phyloP scores from a whole-genome alignment of 2,888 invertebrate species.

The Hypomecis atomaria region DNA sequence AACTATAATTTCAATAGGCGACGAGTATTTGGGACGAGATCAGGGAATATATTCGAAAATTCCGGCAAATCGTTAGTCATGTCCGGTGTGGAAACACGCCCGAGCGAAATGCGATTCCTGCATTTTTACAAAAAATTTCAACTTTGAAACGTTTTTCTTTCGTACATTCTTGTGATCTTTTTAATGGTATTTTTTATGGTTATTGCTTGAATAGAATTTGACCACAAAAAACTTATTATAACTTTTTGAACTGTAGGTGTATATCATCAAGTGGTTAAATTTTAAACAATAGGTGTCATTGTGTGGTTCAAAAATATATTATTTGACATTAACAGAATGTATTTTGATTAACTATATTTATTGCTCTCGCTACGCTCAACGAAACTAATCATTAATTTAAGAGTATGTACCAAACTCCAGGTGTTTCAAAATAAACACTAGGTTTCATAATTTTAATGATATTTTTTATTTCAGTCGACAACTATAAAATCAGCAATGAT shows the following conservation, averaged over 20 bases:
- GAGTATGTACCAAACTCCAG: too few species aligned
- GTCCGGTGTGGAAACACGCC: slow-evolving; percentile 52
- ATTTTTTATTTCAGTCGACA: slow-evolving; percentile 64
- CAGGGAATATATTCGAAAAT: slow-evolving; percentile 50
- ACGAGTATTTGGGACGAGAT: slow-evolving; percentile 42
- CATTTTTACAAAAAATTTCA: slow-evolving; percentile 21
- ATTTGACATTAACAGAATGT: too few species aligned
- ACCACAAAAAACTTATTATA: too few species aligned
- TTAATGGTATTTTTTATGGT: neutral
- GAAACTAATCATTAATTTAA: too few species aligned
- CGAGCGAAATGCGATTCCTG: slow-evolving; percentile 32
- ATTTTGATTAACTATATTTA: too few species aligned
- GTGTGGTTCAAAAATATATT: too few species aligned
- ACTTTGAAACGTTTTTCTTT: slow-evolving; percentile 1
- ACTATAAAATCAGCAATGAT: slow-evolving; percentile 75
- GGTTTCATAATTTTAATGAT: neutral
- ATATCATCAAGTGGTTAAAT: too few species aligned
- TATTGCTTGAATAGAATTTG: neutral
- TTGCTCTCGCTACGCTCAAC: too few species aligned
- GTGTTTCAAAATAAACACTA: too few species aligned
- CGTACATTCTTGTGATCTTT: neutral
- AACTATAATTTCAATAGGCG: slow-evolving; percentile 46
- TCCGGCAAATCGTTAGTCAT: slow-evolving; percentile 56
- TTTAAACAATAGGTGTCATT: too few species aligned
- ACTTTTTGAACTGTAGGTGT: too few species aligned